phyloP scores from a whole-genome alignment of 2,113 vertebrate species.

The Pimephales promelas region DNA sequence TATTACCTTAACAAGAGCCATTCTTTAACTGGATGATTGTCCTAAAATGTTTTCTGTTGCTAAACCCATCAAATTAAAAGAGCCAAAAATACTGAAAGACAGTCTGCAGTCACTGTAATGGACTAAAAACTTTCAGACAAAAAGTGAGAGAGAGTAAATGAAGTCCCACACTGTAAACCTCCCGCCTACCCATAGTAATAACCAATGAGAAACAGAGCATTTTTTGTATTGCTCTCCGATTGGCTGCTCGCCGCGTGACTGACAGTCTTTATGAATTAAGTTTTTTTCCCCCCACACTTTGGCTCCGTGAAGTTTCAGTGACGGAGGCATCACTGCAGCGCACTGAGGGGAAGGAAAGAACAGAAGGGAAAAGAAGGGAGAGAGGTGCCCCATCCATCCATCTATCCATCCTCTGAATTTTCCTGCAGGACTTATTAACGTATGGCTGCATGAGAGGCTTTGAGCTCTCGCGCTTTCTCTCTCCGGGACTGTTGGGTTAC shows the following conservation, averaged over 20 bases:
- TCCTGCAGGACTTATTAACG: slow-evolving; percentile 60
- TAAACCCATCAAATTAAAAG: slow-evolving; percentile 9
- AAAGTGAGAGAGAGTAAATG: slow-evolving; percentile 21
- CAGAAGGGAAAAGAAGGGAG: slow-evolving; percentile 66
- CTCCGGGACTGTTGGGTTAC: slow-evolving; percentile 69
- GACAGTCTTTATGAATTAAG: slow-evolving; percentile 63
- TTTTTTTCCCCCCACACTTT: slow-evolving; percentile 61
- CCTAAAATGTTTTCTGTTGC: not conserved
- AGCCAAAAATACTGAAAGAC: not conserved
- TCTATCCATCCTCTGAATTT: slow-evolving; percentile 60
- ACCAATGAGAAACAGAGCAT: slow-evolving; percentile 66
- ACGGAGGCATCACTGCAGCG: slow-evolving; percentile 69
- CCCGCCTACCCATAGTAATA: slow-evolving; percentile 48
- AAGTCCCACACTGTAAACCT: slow-evolving; percentile 49
- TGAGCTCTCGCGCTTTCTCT: slow-evolving; percentile 62
- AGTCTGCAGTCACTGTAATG: not conserved
- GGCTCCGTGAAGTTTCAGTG: slow-evolving; percentile 71
- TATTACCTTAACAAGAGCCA: not conserved
- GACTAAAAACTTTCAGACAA: not conserved
- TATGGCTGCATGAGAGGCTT: slow-evolving; percentile 80
- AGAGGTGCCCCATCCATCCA: slow-evolving; percentile 71
- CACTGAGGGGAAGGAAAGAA: slow-evolving; percentile 71
- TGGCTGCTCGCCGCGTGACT: slow-evolving; percentile 66
- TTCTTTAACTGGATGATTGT: not conserved
- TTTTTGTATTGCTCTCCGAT: slow-evolving; percentile 60